Conservation (phyloP, 2,888 invertebrate species). For the Dorcus hopei region DNA sequence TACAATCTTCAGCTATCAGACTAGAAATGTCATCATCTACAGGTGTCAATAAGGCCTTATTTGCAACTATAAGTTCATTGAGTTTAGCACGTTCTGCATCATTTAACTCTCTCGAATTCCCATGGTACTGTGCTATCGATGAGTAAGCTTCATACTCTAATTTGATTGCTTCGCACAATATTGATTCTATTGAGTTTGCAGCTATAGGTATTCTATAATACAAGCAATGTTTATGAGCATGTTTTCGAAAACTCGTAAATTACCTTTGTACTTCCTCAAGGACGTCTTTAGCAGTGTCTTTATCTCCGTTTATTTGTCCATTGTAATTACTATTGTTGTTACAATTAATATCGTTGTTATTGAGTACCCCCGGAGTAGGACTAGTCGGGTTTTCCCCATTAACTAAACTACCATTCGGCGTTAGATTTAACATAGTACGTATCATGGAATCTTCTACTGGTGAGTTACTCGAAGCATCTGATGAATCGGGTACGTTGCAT, state of each 20-base stretch:
- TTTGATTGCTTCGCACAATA: slow-evolving; percentile 81
- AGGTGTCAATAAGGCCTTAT: slow-evolving; percentile 79
- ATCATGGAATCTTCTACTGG: slow-evolving; percentile 42
- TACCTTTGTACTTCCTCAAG: slow-evolving; percentile 68
- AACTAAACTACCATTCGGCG: slow-evolving; percentile 28
- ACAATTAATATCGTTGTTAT: slow-evolving; percentile 38
- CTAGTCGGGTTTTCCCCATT: slow-evolving; percentile 25
- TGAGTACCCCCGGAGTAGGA: slow-evolving; percentile 27
- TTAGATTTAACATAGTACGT: slow-evolving; percentile 41
- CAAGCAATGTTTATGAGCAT: neutral
- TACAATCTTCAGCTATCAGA: slow-evolving; percentile 64
- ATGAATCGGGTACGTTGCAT: slow-evolving; percentile 38
- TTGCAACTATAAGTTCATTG: slow-evolving; percentile 80
- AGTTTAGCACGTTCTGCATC: slow-evolving; percentile 81
- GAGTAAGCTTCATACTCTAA: slow-evolving; percentile 77
- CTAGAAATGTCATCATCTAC: slow-evolving; percentile 77
- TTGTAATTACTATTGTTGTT: slow-evolving; percentile 29
- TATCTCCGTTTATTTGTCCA: slow-evolving; percentile 17
- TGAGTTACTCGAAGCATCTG: slow-evolving; percentile 24
- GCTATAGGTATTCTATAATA: slow-evolving; percentile 53
- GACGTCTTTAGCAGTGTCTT: slow-evolving; percentile 59
- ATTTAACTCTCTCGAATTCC: slow-evolving; percentile 66
- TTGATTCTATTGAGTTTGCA: slow-evolving; percentile 76
- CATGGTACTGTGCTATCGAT: slow-evolving; percentile 58
- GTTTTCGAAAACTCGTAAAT: slow-evolving; percentile 3